Base-by-base conservation (phyloP, 2,888 invertebrate genomes). In the Athetis lepigone region DNA sequence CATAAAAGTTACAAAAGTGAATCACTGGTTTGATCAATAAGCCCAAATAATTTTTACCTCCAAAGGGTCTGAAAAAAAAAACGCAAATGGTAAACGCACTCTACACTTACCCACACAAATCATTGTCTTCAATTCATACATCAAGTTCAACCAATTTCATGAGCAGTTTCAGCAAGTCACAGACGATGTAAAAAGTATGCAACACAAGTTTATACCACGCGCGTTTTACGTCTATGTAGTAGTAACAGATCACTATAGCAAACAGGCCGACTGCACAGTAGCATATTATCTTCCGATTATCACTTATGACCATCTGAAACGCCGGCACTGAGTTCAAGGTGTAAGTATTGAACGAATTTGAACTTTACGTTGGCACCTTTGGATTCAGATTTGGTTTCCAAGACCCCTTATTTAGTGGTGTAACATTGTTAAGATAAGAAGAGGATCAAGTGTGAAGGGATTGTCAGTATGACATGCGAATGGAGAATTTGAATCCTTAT, bases 251-350 rank as follows among this genome's bases (percentile, higher is more conserved):
- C 76, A 90, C 79, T 52, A 91, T 52, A 16, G 85, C 75, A n/a
- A 89, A 60, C 25, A 91, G 36, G 75, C 85, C 83, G 39, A 82
- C 70, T 58, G 77, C 82, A 68, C 85, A 85, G 87, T 86, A 92
- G 69, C 92, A 92, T 89, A 88, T 52, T 85, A 86, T 75, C 81
- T 84, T 90, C 63, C 86, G 84, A 80, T 87, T 88, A 77, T 86
- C 89, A 87, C 85, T 88, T 86, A 88, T 88, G 88, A 93, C 88
- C 94, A 95, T 94, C 93, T 91, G 93, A 85, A 90, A 89, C 51
- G 72, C 71, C 75, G 59, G 55, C 68, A 67, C 54, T 42, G 52
- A 60, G 60, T 56, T 69, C 59, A 62, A 59, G 60, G 47, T 40
- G 51, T 54, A 25, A 65, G n/a, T 58, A 57, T 25, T 54, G 42